Conservation (phyloP, 2,113 vertebrate species). For the Xenopus tropicalis region UCB_Xtro_10.0 CM004443.2:71141001-71141500, state of each 20-base stretch:
- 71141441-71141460: slow-evolving; percentile 16
- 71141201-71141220: slow-evolving; percentile 23
- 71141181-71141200: background rate
- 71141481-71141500: slow-evolving; percentile 38
- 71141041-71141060: background rate
- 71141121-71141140: background rate
- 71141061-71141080: background rate
- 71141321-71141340: slow-evolving; percentile 43
- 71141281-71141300: slow-evolving; percentile 35
- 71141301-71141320: slow-evolving; percentile 28
- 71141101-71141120: background rate
- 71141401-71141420: slow-evolving; percentile 28
- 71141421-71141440: slow-evolving; percentile 33
- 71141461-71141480: slow-evolving; percentile 14
- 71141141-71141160: background rate
- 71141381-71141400: slow-evolving; percentile 29
- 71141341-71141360: slow-evolving; percentile 41
- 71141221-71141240: background rate
- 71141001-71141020: background rate
- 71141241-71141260: slow-evolving; percentile 18
- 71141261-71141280: slow-evolving; percentile 37
- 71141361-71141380: slow-evolving; percentile 23
- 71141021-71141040: background rate
- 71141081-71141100: background rate
- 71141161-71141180: background rate